Conservation (phyloP, 2,888 invertebrate genomes). For the Patella pellucida region DNA sequence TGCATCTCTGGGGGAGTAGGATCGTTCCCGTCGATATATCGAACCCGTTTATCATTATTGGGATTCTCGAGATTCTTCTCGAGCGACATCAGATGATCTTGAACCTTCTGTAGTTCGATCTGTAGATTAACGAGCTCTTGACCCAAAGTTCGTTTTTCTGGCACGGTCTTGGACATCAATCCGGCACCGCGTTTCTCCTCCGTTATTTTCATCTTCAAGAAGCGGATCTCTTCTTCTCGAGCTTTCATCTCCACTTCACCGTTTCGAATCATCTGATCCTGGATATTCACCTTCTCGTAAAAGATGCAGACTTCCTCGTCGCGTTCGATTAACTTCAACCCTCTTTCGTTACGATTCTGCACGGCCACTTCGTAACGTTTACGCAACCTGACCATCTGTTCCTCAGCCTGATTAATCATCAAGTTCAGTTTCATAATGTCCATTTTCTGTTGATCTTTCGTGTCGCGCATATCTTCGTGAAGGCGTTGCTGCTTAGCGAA, state of each 20-base stretch:
- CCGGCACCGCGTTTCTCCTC: slow-evolving; percentile 66
- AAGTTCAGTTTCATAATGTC: slow-evolving; percentile 69
- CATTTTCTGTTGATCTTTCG: slow-evolving; percentile 69
- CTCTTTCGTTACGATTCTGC: slow-evolving; percentile 69
- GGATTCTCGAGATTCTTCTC: slow-evolving; percentile 69
- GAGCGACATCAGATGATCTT: slow-evolving; percentile 68
- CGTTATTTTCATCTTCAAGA: slow-evolving; percentile 64
- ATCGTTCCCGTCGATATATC: slow-evolving; percentile 67
- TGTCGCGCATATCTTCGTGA: slow-evolving; percentile 66
- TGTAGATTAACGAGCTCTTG: slow-evolving; percentile 67
- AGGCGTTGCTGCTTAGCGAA: slow-evolving; percentile 68
- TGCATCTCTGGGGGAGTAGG: slow-evolving; percentile 65
- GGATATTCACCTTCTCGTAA: slow-evolving; percentile 71
- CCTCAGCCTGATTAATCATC: slow-evolving; percentile 71
- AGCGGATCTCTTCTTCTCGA: slow-evolving; percentile 69
- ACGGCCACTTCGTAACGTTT: slow-evolving; percentile 69
- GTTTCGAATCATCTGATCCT: slow-evolving; percentile 69
- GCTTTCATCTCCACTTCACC: slow-evolving; percentile 69
- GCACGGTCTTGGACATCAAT: slow-evolving; percentile 61
- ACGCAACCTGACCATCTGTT: slow-evolving; percentile 68
- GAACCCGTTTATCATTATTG: slow-evolving; percentile 62
- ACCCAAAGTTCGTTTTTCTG: slow-evolving; percentile 63
- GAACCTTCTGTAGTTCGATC: slow-evolving; percentile 69
- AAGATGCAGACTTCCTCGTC: slow-evolving; percentile 71
- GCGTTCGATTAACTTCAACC: slow-evolving; percentile 69